phyloP scores from a whole-genome alignment of 23 tunicate species.

The Styela plicata region DNA sequence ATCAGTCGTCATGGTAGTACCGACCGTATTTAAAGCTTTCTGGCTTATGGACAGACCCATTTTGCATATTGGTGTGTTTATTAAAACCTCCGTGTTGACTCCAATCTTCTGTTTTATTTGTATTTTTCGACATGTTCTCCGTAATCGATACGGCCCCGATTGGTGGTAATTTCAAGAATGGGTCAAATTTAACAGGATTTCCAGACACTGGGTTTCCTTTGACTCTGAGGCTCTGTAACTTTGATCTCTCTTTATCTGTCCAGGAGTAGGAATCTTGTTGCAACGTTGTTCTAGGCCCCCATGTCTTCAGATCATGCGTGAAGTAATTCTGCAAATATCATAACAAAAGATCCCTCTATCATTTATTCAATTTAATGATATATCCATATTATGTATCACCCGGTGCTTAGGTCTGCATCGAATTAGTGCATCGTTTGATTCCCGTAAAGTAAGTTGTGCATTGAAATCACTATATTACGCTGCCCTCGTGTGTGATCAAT shows the following conservation, averaged over 20 bases:
- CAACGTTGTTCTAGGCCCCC: constrained; percentile 72
- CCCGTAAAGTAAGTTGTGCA: too few relatives aligned
- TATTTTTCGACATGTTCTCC: background rate
- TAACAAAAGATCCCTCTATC: too few relatives aligned
- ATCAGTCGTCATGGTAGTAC: background rate
- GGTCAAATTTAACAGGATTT: constrained; percentile 10
- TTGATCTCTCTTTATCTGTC: constrained; percentile 62
- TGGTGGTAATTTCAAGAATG: constrained; percentile 71
- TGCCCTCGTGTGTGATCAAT: too few relatives aligned
- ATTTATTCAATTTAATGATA: too few relatives aligned
- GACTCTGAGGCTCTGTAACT: constrained; percentile 58
- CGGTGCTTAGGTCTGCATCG: too few relatives aligned
- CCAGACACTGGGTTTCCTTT: constrained; percentile 41
- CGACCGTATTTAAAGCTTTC: background rate
- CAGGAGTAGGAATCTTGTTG: constrained; percentile 90
- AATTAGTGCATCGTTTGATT: too few relatives aligned
- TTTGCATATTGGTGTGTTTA: background rate
- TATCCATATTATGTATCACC: too few relatives aligned
- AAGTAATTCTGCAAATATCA: constrained; percentile 61
- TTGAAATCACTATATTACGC: too few relatives aligned
- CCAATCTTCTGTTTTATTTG: background rate
- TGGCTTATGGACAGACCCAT: background rate
- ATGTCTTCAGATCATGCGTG: constrained; percentile 55
- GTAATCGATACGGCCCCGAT: background rate
- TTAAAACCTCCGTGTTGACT: background rate